Conservation (phyloP, 2,113 vertebrate species). For the Pedetes capensis region DNA sequence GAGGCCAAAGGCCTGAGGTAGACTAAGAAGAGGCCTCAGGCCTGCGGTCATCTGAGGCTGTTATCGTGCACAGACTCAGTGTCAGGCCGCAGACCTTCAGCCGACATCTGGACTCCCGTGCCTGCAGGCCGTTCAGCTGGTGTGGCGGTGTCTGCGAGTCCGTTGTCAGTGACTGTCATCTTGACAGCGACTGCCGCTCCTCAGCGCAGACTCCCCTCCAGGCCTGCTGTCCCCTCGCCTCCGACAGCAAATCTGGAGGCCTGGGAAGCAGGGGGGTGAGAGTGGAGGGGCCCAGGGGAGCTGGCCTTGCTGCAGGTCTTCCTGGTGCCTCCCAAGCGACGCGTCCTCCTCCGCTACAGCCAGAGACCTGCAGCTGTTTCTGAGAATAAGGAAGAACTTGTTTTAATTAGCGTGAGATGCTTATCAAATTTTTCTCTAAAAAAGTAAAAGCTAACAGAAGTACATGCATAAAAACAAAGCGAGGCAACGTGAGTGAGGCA, state of each 20-base stretch:
- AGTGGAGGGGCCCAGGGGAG: neutral
- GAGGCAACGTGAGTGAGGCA: no score
- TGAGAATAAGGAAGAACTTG: neutral
- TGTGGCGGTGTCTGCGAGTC: neutral
- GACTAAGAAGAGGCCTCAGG: no score
- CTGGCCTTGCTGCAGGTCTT: neutral
- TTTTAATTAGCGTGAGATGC: neutral
- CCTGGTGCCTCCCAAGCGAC: no score
- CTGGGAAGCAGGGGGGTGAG: neutral
- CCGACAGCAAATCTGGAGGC: neutral
- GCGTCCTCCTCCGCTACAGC: no score
- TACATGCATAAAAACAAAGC: no score
- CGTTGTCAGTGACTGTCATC: neutral
- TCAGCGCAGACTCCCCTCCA: neutral
- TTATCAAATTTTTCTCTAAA: neutral
- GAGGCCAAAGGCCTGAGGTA: no score
- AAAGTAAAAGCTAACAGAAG: neutral
- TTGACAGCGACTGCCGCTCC: neutral
- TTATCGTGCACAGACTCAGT: neutral
- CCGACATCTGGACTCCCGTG: neutral
- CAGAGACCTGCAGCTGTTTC: no score
- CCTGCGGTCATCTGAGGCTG: no score
- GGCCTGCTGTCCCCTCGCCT: neutral
- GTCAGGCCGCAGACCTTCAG: neutral
- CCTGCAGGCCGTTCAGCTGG: no score